A percentile compares a stretch with the other conserved stretches of the same genome.
Evolutionary conservation across 2,113 vertebrate species (phyloP).

Genomic region (Tretioscincus oriximinensis): DNA sequence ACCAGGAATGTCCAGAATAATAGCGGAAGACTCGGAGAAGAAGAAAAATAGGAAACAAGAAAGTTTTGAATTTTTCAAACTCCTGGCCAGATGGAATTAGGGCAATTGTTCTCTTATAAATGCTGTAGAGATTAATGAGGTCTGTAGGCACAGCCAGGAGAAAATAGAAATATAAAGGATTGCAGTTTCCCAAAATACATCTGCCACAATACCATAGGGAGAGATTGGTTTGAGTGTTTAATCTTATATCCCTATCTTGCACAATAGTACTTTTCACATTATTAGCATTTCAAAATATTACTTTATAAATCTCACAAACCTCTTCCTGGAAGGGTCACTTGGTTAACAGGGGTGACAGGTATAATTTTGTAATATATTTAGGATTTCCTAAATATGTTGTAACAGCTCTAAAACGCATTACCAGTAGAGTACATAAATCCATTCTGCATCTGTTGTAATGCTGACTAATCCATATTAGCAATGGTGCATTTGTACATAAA

Average conservation of each 20-base stretch:
- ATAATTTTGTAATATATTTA: slow-evolving; percentile 12
- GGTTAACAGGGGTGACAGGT: slow-evolving; percentile 4
- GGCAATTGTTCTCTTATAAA: slow-evolving; percentile 76
- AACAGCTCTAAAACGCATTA: no score
- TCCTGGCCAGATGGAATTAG: slow-evolving; percentile 71
- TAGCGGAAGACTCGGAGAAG: slow-evolving; percentile 59
- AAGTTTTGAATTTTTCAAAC: slow-evolving; percentile 56
- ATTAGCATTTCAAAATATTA: slow-evolving; percentile 48
- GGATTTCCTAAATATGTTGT: neutral
- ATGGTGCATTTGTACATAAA: no score
- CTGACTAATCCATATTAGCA: no score
- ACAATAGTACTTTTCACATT: slow-evolving; percentile 55
- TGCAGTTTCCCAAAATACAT: slow-evolving; percentile 75
- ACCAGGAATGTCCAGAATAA: slow-evolving; percentile 70
- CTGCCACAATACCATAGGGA: slow-evolving; percentile 64
- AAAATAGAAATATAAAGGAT: slow-evolving; percentile 71
- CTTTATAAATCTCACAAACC: slow-evolving; percentile 52
- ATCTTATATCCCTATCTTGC: slow-evolving; percentile 64
- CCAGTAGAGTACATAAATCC: no score
- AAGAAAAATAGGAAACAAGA: slow-evolving; percentile 56
- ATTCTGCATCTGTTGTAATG: no score
- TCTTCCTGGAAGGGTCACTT: slow-evolving; percentile 20
- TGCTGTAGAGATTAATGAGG: slow-evolving; percentile 77
- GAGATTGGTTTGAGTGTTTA: slow-evolving; percentile 67
- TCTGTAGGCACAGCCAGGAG: slow-evolving; percentile 68